Evolutionary conservation across 2,797 vertebrate species (phyloP), one percentile per base, ranked within the genome.

Genomic region (Poeciliopsis turneri): DNA sequence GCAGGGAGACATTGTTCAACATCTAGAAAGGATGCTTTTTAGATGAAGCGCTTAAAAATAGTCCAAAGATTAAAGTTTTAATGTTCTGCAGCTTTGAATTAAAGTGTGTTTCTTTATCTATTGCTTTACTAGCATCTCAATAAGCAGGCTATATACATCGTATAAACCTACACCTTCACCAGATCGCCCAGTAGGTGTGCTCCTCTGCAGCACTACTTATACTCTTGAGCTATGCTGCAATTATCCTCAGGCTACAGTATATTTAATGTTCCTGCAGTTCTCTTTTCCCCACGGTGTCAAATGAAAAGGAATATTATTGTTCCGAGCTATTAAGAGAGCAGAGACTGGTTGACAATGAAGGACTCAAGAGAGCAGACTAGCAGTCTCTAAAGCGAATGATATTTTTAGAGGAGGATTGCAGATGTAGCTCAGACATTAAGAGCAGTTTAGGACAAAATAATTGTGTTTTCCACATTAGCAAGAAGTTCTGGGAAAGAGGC

Each of bases 261-360:
- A 82, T 87, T 83, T 88, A 84, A 89, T 87, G 83, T 89, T 87
- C 75, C 82, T 83, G 77, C 76, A 82, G 82, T 72, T 36, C 72
- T 6, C 76, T 85, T 77, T 79, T 87, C 84, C 83, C 83, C 86
- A 84, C 39, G 76, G 88, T 86, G 86, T 89, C 84, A 83, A 86
- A 90, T 81, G 75, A 87, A 84, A 89, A 76, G 77, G 79, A 89
- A 90, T 87, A 89, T 90, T 88, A 86, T 86, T 88, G 87, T 82
- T 89, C 79, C 39, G 81, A 87, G 77, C 81, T 83, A 82, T 85
- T 90, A 86, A 72, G 77, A 83, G 80, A 89, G 80, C 80, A 74
- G 74, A 76, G 82, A 86, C 78, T 18, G 46, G 78, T 77, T 84
- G 85, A 90, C 86, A 87, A 86, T 79, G 80, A 75, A 64, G 83